Evolutionary conservation across 2,113 vertebrate species (phyloP), one percentile per base, ranked within the genome.

Genomic region (Serinus canaria): DNA sequence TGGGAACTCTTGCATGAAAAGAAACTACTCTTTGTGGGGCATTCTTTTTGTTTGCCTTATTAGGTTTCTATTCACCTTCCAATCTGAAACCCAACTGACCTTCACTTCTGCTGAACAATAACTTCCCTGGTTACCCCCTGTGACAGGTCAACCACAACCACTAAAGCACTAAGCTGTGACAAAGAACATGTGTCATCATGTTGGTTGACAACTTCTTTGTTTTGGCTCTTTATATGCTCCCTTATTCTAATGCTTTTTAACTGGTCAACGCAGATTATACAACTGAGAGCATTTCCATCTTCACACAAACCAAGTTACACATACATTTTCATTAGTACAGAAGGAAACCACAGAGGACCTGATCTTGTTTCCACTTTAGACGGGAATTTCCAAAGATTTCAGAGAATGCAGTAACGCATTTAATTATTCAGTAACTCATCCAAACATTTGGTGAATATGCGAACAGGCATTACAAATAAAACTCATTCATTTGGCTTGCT

Each of bases 341-440:
- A 22, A 44, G 37, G 49, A 69, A 88, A 46, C 44, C 39, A 85
- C 33, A 35, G 41, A 84, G 64, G 41, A 53, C 15, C 23, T 55
- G 50, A 55, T 52, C 72, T 81, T 59, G 47, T 70, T 94, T 83
- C 31, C 74, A 53, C 24, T 64, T 46, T 1, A 81, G 47, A 52
- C 1, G n/a, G 33, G 3, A 22, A 74, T 74, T 90, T 69, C 52
- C 66, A 87, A 60, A 76, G 7, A 66, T 16, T 74, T 80, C 44
- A n/a, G 64, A 91, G 60, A 93, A 60, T 2, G 2, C 25, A 67
- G 10, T 12, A 80, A 64, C 21, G 35, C 0, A 1, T 67, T 93
- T 47, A 89, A 49, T 92, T 73, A 93, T 86, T 95, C 76, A 92
- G 53, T 62, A 95, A 89, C 81, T 68, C 62, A 60, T 63, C 33